Evolutionary conservation across 1,140 invertebrate genomes (phyloP).

Genomic region (Euura saliciscinereae): DNA sequence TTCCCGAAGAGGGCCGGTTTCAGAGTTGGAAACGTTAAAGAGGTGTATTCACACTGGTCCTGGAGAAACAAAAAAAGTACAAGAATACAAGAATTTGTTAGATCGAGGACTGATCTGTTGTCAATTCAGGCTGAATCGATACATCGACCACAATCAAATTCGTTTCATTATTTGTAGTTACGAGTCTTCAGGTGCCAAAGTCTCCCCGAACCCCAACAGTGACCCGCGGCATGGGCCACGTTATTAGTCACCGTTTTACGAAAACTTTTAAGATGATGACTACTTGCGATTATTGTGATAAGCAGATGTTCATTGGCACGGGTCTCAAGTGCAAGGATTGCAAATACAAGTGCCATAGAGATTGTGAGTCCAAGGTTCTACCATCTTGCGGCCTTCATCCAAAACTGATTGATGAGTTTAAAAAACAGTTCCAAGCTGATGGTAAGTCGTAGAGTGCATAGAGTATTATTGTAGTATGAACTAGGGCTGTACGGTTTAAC

Average conservation of each 20-base stretch:
- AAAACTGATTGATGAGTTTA: constrained; percentile 82
- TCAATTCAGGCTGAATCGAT: background rate
- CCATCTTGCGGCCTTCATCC: constrained; percentile 89
- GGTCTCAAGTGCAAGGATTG: constrained; percentile 92
- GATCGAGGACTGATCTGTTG: too few species aligned
- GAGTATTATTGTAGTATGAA: too few species aligned
- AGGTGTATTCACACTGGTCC: too few species aligned
- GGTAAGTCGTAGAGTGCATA: constrained; percentile 47
- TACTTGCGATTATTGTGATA: constrained; percentile 89
- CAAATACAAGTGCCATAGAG: constrained; percentile 92
- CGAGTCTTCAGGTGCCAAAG: constrained; percentile 71
- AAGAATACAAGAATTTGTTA: background rate
- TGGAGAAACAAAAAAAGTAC: too few species aligned
- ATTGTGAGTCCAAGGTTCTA: constrained; percentile 89
- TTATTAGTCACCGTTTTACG: constrained; percentile 89
- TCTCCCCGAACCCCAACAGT: constrained; percentile 77
- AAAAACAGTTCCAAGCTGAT: constrained; percentile 69
- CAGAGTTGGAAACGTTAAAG: too few species aligned
- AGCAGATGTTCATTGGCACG: constrained; percentile 87
- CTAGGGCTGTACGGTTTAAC: too few species aligned
- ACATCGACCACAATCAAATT: constrained; percentile 6
- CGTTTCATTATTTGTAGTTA: constrained; percentile 34
- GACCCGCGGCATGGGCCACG: constrained; percentile 82
- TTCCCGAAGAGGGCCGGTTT: too few species aligned
- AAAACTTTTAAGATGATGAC: constrained; percentile 88